Base-by-base conservation (phyloP, 30 jellyfish, hydroid and myxozoan species). In the Morbakka virulenta region DNA sequence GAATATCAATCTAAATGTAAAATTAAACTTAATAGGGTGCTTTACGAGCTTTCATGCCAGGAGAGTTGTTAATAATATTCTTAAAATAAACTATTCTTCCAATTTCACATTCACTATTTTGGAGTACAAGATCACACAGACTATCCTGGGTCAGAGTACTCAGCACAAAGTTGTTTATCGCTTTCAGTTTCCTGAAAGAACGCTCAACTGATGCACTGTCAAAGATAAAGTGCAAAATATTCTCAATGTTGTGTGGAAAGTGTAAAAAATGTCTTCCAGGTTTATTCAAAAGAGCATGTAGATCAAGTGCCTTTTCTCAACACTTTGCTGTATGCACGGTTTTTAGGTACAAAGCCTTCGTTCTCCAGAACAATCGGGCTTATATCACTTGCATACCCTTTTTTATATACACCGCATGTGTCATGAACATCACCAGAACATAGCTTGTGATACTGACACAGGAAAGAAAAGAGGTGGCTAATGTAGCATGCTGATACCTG, bases 131-230 rank as follows among this genome's bases (percentile, higher is more conserved):
- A n/a, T n/a, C n/a, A n/a, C n/a, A n/a, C n/a, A n/a, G n/a, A n/a
- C n/a, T n/a, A n/a, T n/a, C n/a, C n/a, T n/a, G n/a, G n/a, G n/a
- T n/a, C n/a, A n/a, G n/a, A n/a, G n/a, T n/a, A n/a, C n/a, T n/a
- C n/a, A n/a, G n/a, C n/a, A n/a, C n/a, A n/a, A n/a, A n/a, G n/a
- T n/a, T n/a, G n/a, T n/a, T n/a, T n/a, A n/a, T n/a, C n/a, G n/a
- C n/a, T n/a, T n/a, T n/a, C n/a, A n/a, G n/a, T n/a, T n/a, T n/a
- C n/a, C n/a, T n/a, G n/a, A 80, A 80, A 14, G 84, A 80, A 29
- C 79, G 84, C 78, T 67, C 91, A 48, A 81, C 82, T 26, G 91
- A 80, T 27, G 91, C 91, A 80, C 84, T 80, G 84, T 80, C 78
- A 80, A 82, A 49, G 91, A 77, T 78, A 80, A 49, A 20, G 91